These are phyloP conservation scores for Lacanobia wlatinum DNA, from an alignment of 2,888 invertebrate genomes.

Conservation along the genomic window DNA sequence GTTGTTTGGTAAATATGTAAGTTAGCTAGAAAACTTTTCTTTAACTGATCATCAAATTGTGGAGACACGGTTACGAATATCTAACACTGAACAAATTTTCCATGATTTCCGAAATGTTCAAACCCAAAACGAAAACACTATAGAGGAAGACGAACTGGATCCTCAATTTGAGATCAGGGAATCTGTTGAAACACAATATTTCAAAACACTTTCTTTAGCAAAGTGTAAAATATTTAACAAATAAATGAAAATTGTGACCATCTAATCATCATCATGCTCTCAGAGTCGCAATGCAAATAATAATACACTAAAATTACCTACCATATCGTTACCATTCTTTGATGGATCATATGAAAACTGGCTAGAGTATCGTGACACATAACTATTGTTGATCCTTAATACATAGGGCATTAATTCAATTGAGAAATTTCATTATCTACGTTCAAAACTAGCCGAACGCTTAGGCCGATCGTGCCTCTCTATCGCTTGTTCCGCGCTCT, in stretches of 20 bases:
- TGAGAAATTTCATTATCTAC: conserved; percentile 16
- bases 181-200: conserved; percentile 2
- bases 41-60: conserved; percentile 1
- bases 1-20: neutral
- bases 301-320: conserved; percentile 11
- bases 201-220: neutral
- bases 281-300: conserved; percentile 2
- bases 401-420: conserved; percentile 9
- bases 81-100: conserved; percentile 7
- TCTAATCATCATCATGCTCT: neutral
- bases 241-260: neutral
- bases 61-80: neutral
- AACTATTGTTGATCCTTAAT: conserved; percentile 7
- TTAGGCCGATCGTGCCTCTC: too few relatives aligned
- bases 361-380: conserved; percentile 19
- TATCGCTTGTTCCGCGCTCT: too few relatives aligned
- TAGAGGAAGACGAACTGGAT: neutral
- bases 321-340: conserved; percentile 15
- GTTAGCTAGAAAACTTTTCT: neutral
- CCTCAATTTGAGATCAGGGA: conserved; percentile 1
- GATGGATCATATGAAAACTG: conserved; percentile 24
- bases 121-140: neutral
- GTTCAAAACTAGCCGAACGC: too few relatives aligned
- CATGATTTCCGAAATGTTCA: conserved; percentile 1
- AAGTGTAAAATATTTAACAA: neutral